Percentiles rank a stretch among this genome's conserved stretches.
phyloP scores from a whole-genome alignment of 2,113 vertebrate genomes.

The Calidris pugnax region DNA sequence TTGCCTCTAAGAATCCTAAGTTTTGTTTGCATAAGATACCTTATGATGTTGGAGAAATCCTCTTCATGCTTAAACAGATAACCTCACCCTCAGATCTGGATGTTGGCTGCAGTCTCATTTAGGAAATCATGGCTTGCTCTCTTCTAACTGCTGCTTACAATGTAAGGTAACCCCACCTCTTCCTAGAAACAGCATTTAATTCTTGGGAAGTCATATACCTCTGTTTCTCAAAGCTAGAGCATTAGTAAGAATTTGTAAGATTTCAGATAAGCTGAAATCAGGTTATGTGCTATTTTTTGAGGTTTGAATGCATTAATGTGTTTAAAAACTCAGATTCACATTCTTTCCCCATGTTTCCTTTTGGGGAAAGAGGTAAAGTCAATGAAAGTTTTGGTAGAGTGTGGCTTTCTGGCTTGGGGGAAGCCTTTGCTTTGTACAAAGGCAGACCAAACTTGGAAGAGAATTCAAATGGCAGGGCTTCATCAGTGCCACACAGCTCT shows the following conservation, averaged over 20 bases:
- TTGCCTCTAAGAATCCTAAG: constrained; percentile 15
- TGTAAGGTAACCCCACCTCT: not conserved
- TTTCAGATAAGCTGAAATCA: not conserved
- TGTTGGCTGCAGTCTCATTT: not conserved
- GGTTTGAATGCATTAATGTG: not conserved
- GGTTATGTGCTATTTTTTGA: not conserved
- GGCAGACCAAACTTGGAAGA: not conserved
- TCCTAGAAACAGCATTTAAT: not conserved
- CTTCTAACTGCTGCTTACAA: not conserved
- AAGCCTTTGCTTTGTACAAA: not conserved
- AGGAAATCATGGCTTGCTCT: not conserved
- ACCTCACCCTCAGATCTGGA: not conserved
- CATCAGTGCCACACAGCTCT: not conserved
- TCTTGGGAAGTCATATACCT: not conserved
- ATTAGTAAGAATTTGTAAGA: not conserved
- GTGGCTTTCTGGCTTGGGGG: not conserved
- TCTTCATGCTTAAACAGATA: constrained; percentile 31
- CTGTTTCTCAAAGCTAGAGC: not conserved
- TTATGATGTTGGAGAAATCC: constrained; percentile 44
- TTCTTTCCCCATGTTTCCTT: rapidly evolving
- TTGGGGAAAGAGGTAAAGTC: not conserved
- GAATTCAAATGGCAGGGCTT: not conserved
- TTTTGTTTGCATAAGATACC: not conserved
- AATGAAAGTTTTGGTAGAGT: not conserved
- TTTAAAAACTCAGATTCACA: not conserved